Evolutionary conservation across 2,113 vertebrate species (phyloP).

Genomic region (Macrotis lagotis): DNA sequence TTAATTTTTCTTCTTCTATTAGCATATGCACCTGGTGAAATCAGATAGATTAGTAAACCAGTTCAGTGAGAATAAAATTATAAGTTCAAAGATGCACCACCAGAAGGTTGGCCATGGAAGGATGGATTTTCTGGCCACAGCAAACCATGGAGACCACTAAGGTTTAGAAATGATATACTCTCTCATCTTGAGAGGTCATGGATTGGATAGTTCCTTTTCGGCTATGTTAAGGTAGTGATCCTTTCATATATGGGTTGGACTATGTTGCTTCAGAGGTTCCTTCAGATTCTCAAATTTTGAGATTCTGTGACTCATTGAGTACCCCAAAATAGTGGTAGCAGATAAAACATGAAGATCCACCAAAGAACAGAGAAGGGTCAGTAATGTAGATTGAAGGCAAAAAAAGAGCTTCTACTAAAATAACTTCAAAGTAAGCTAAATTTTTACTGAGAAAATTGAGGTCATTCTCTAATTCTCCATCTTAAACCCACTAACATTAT

Average conservation of each 20-base stretch:
- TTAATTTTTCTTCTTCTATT: background rate
- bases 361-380: too few relatives aligned
- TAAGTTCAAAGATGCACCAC: background rate
- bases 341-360: too few relatives aligned
- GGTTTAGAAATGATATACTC: background rate
- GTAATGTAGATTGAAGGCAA: too few relatives aligned
- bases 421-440: background rate
- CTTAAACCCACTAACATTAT: background rate
- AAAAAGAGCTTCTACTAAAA: too few relatives aligned
- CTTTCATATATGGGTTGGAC: too few relatives aligned
- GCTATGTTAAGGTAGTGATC: too few relatives aligned
- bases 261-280: too few relatives aligned
- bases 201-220: background rate
- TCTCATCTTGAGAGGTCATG: background rate
- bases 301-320: background rate
- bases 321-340: background rate
- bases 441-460: background rate
- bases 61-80: background rate
- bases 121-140: background rate
- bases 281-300: background rate
- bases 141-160: background rate
- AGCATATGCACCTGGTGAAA: background rate
- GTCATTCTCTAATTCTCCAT: background rate
- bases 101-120: background rate
- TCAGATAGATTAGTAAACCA: background rate